Base-by-base conservation (phyloP, 1,140 invertebrate species). In the Epicauta chinensis region DNA sequence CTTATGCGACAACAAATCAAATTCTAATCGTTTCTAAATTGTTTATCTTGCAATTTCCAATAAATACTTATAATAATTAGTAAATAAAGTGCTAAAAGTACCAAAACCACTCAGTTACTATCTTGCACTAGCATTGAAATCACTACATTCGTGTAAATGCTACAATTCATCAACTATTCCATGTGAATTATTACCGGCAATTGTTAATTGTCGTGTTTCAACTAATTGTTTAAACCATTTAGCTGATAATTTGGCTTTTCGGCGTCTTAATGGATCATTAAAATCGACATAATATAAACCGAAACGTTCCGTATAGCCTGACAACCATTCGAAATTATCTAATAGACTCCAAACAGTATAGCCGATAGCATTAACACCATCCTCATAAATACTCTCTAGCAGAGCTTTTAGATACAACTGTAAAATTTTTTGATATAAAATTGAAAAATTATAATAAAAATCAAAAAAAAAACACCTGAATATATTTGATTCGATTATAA, bases 311-410 rank as follows among this genome's bases (percentile, higher is more conserved):
- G 66, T 74, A 51, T 77, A 84, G 40, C 82, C 82, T 7, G 56
- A 63, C 0, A 67, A 63, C 87, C 87, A 91, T 69, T 91, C 87
- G 65, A 88, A 89, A 67, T 87, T 90, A 55, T 91, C 88, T 53
- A 90, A 69, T 0, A 91, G 62, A 51, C 81, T 84, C 87, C 87
- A 90, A 37, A 77, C 71, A 0, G 81, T 78, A 59, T 89, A 90
- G 0, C 74, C 81, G 11, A 71, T 64, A 0, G 90, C 77, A 30
- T 82, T 77, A 30, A 80, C 81, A 0, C 76, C 73, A 55, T 86
- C 80, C 3, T 71, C 56, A 11, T 73, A 55, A 5, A 88, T 77
- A 0, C 86, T 83, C 53, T 77, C 74, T 15, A 84, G 69, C 49
- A 88, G 66, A 9, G 81, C 74, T 38, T 77, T 75, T 13, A 89